Evolutionary conservation across 2,797 vertebrate genomes (phyloP).

Genomic region (Syndactyla subalaris): DNA sequence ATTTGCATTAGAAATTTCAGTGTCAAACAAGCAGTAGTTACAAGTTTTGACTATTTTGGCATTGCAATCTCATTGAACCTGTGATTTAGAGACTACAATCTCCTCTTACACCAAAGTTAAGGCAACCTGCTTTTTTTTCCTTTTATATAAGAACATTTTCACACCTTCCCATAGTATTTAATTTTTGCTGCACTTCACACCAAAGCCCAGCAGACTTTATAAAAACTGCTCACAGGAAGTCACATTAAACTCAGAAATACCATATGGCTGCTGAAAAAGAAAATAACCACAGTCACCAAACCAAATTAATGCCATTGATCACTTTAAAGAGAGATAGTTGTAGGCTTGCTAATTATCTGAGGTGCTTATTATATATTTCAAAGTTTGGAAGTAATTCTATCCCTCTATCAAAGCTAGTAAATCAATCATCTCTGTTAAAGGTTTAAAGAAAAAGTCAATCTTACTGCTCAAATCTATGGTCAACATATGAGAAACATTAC

Average conservation of each 20-base stretch:
- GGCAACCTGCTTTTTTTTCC: background rate
- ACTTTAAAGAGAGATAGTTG: constrained; percentile 34
- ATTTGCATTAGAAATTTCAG: background rate
- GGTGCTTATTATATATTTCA: constrained; percentile 48
- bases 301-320: constrained; percentile 44
- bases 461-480: constrained; percentile 34
- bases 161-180: constrained; percentile 19
- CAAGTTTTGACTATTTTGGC: background rate
- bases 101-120: background rate
- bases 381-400: constrained; percentile 48
- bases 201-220: constrained; percentile 37
- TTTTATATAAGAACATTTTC: background rate
- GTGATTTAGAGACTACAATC: background rate
- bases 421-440: constrained; percentile 54
- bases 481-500: constrained; percentile 70
- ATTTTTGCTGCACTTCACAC: constrained; percentile 41
- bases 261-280: constrained; percentile 21
- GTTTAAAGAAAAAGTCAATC: constrained; percentile 30
- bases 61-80: rapidly evolving
- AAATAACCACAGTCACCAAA: constrained; percentile 18
- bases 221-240: constrained; percentile 49
- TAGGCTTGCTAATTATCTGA: constrained; percentile 40
- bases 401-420: constrained; percentile 36
- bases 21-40: background rate
- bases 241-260: constrained; percentile 52